phyloP scores from a whole-genome alignment of 2,113 vertebrate species.

The Larimichthys polyactis region DNA sequence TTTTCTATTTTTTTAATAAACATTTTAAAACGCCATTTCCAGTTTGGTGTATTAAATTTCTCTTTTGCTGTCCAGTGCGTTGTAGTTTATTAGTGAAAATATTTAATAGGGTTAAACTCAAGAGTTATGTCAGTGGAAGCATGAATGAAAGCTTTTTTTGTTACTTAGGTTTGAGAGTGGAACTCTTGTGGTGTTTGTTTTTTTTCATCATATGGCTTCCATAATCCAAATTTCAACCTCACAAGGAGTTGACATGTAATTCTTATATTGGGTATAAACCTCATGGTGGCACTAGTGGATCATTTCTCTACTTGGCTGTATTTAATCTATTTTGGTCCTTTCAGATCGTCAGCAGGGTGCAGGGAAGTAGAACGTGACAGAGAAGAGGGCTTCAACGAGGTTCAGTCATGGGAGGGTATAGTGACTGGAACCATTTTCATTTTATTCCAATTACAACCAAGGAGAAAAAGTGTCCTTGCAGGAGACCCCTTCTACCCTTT shows the following conservation, averaged over 20 bases:
- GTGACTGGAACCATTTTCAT: constrained; percentile 20
- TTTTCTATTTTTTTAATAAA: constrained; percentile 97
- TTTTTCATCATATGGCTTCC: background rate
- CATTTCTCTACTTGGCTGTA: background rate
- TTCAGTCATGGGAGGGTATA: constrained; percentile 12
- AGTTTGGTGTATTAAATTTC: background rate
- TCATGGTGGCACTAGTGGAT: constrained; percentile 61
- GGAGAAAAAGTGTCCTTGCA: background rate
- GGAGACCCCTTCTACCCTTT: constrained; percentile 38
- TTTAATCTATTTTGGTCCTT: background rate
- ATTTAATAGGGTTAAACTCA: no score
- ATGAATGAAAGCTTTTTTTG: no score
- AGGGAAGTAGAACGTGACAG: constrained; percentile 2
- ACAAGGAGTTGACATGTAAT: background rate
- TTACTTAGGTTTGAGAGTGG: no score
- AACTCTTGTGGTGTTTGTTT: no score
- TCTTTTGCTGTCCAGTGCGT: background rate
- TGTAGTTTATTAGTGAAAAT: background rate
- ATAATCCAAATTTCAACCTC: background rate
- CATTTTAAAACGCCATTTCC: constrained; percentile 84
- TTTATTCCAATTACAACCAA: constrained; percentile 47
- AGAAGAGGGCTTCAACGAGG: constrained; percentile 13
- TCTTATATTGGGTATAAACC: background rate
- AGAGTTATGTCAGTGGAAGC: no score
- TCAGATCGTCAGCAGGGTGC: background rate